phyloP scores from a whole-genome alignment of 2,888 invertebrate species.

The Spicauda simplicius region DNA sequence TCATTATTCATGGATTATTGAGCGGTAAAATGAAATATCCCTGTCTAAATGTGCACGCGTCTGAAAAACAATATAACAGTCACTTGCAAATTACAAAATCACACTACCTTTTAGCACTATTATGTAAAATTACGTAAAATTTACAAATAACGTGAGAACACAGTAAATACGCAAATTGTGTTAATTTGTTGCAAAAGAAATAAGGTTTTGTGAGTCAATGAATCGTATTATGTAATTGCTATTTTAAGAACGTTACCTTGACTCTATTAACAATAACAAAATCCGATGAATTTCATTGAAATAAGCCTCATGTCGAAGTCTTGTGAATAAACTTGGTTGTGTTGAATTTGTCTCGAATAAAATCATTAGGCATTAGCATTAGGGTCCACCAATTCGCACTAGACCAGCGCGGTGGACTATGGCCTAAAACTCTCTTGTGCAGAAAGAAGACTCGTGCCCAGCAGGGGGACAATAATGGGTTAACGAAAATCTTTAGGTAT shows the following conservation, averaged over 20 bases:
- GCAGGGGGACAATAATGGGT: too few relatives aligned
- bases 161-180: not conserved
- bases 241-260: conserved; percentile 1
- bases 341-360: too few relatives aligned
- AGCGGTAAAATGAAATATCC: too few relatives aligned
- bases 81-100: conserved; percentile 13
- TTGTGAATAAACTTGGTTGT: too few relatives aligned
- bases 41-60: too few relatives aligned
- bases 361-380: too few relatives aligned
- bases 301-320: not conserved
- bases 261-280: not conserved
- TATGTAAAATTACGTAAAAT: conserved; percentile 19
- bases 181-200: conserved; percentile 7
- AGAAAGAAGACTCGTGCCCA: too few relatives aligned
- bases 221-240: not conserved
- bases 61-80: not conserved
- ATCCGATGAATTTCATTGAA: not conserved
- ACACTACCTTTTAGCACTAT: conserved; percentile 17
- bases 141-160: conserved; percentile 6
- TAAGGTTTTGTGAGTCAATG: conserved; percentile 3
- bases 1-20: too few relatives aligned
- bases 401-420: too few relatives aligned
- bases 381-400: too few relatives aligned
- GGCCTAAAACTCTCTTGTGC: too few relatives aligned
- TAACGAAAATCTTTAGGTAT: too few relatives aligned